These are phyloP conservation scores for Acleris sparsana DNA, from an alignment of 2,888 invertebrate species.

Conservation along the genomic window DNA sequence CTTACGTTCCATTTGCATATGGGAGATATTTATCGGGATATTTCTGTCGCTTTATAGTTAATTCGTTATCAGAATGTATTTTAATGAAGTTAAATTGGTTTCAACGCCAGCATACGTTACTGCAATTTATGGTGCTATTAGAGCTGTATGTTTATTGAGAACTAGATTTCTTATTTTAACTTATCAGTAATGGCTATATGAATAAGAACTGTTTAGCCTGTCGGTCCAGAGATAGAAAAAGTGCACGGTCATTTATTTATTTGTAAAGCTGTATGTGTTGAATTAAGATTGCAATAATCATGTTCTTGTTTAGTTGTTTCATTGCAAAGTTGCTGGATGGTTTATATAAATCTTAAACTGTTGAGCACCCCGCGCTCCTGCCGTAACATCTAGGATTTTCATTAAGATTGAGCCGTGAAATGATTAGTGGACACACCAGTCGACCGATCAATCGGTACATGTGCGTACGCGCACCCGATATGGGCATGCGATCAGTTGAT, in stretches of 20 bases:
- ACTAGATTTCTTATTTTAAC: constrained; percentile 17
- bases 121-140: constrained; percentile 23
- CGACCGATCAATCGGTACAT: constrained; percentile 55
- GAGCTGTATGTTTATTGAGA: constrained; percentile 14
- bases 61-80: constrained; percentile 32
- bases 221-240: neutral
- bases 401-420: constrained; percentile 61
- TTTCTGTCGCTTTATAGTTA: constrained; percentile 40
- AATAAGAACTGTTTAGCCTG: constrained; percentile 1
- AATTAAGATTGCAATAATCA: too few species aligned
- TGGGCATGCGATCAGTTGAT: constrained; percentile 37
- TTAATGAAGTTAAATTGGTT: constrained; percentile 34
- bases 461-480: constrained; percentile 50
- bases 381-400: constrained; percentile 52
- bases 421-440: constrained; percentile 49
- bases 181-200: constrained; percentile 9
- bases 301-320: too few species aligned
- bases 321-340: too few species aligned
- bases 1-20: constrained; percentile 60
- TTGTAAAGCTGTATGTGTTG: too few species aligned
- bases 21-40: constrained; percentile 58
- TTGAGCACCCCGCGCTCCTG: constrained; percentile 33
- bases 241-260: neutral
- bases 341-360: constrained; percentile 9
- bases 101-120: constrained; percentile 26